Percentiles rank a stretch among this genome's conserved stretches.
These are phyloP conservation scores for Harmothoe impar DNA, from an alignment of 2,888 invertebrate species.

Conservation along the genomic window DNA sequence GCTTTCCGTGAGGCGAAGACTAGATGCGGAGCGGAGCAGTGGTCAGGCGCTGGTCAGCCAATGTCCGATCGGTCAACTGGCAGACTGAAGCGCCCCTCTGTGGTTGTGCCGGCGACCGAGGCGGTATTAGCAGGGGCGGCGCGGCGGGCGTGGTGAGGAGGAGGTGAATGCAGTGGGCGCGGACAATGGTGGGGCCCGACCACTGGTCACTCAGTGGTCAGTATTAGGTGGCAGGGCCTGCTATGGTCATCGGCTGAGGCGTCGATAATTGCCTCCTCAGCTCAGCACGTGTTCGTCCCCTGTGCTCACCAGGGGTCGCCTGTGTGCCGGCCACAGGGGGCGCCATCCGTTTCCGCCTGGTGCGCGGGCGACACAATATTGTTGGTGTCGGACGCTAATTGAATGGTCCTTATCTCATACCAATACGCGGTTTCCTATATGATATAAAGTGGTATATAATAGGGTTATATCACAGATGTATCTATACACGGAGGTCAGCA, in stretches of 20 bases:
- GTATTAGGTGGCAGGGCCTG: slow-evolving; percentile 41
- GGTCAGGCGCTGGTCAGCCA: slow-evolving; percentile 31
- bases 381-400: neutral
- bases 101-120: neutral
- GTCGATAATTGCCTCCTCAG: slow-evolving; percentile 58
- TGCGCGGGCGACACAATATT: neutral
- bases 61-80: slow-evolving; percentile 26
- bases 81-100: neutral
- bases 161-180: slow-evolving; percentile 33
- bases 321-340: slow-evolving; percentile 21
- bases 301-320: neutral
- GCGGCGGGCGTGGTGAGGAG: neutral
- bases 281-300: slow-evolving; percentile 36
- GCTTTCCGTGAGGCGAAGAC: neutral
- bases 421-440: neutral
- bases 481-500: too few relatives aligned
- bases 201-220: slow-evolving; percentile 57
- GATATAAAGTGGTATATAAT: too few relatives aligned
- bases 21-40: neutral
- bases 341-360: slow-evolving; percentile 12
- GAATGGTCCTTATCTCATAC: slow-evolving; percentile 3
- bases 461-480: too few relatives aligned
- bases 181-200: slow-evolving; percentile 31
- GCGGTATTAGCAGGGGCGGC: slow-evolving; percentile 34
- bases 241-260: slow-evolving; percentile 38